phyloP scores from a whole-genome alignment of 1,140 invertebrate genomes.

The Tribolium castaneum region DNA sequence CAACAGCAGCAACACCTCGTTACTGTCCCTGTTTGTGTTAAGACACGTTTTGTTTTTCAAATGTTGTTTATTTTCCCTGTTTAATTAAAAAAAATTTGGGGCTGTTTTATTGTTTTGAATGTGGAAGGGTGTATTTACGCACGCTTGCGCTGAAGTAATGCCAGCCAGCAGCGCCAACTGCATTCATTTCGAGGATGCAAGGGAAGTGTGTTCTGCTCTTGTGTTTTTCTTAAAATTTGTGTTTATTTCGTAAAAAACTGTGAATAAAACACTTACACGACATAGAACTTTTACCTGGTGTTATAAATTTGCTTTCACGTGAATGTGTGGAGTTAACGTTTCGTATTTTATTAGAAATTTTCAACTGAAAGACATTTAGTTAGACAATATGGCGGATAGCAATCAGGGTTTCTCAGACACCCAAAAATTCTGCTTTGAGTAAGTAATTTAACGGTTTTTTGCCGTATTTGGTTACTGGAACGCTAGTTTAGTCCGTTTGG shows the following conservation, averaged over 20 bases:
- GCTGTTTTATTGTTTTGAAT: not conserved
- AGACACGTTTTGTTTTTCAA: no score
- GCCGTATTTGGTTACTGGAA: not conserved
- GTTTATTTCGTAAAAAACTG: constrained; percentile 1
- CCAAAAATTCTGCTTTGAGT: constrained; percentile 38
- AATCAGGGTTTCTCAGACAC: not conserved
- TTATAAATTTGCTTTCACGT: constrained; percentile 3
- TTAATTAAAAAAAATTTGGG: not conserved
- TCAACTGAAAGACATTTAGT: constrained; percentile 20
- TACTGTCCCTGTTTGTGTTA: no score
- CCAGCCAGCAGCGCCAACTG: constrained; percentile 1
- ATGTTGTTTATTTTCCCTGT: not conserved
- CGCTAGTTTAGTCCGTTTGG: not conserved
- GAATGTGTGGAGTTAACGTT: constrained; percentile 10
- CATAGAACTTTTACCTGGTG: not conserved
- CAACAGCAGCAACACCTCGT: no score
- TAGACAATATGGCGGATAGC: constrained; percentile 37
- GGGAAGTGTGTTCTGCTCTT: constrained; percentile 19
- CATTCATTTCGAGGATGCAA: constrained; percentile 17
- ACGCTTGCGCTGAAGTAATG: not conserved
- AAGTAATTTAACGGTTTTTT: constrained; percentile 22
- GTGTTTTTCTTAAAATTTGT: constrained; percentile 10
- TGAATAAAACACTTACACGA: not conserved
- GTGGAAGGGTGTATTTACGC: not conserved
- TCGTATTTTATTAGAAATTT: constrained; percentile 9